Base-by-base conservation (phyloP, 2,113 vertebrate species). In the Pseudorasbora parva region DNA sequence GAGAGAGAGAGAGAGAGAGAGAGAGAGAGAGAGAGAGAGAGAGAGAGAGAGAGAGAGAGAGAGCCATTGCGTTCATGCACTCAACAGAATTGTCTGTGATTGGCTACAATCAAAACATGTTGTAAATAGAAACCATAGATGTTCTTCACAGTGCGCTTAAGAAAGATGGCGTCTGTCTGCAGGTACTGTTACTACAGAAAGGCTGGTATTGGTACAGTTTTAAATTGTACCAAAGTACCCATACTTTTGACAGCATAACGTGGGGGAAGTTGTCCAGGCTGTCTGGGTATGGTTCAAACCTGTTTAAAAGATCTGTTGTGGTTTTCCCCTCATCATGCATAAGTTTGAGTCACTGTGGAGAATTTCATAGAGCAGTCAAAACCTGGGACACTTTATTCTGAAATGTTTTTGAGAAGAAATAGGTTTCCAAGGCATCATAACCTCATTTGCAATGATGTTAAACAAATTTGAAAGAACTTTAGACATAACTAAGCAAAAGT, bases 351-450 rank as follows among this genome's bases (percentile, higher is more conserved):
- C 75, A 78, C n/a, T 60, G 12, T 25, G 33, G 8, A 60, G 30
- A 25, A 41, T 23, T 59, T 23, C 54, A 27, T 14, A 57, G 14
- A 54, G 27, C 72, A 54, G 47, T 51, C 72, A 75, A 54, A 75
- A 49, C 47, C 49, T 19, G 25, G 72, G 73, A 76, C 33, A 69
- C 19, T 69, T 69, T 9, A 17, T 9, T 71, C 21, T 71, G 17
- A 66, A 66, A 17, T 66, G 66, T 45, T 71, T 71, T 12, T 71
- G 21, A 71, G 21, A 71, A 9, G 21, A 45, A 71, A 45, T 41
- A 23, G 21, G 41, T 71, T 71, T 71, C 68, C 68, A 71, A 71
- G 37, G 21, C 21, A 71, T 71, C 68, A 71, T 71, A 71, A 71
- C 68, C 45, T 71, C 1, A 71, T 71, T 14, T 45, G 37, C 21